Conservation (phyloP, 2,797 vertebrate species). For the Pipistrellus nathusii region DNA sequence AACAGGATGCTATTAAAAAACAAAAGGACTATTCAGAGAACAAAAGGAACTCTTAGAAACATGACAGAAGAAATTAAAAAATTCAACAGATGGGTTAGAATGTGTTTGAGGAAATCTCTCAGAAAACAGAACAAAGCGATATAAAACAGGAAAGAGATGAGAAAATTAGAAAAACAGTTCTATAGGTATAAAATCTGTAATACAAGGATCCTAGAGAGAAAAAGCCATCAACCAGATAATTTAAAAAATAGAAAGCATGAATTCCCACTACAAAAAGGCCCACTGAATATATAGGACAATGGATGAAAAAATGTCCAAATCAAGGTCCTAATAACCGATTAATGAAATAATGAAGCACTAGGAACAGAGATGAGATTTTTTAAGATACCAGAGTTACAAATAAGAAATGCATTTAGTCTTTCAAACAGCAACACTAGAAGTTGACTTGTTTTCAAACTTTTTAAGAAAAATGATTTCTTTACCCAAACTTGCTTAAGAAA, state of each 20-base stretch:
- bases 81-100: conserved; percentile 19
- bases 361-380: conserved; percentile 49
- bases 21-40: conserved; percentile 21
- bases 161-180: conserved; percentile 8
- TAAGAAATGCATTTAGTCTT: neutral
- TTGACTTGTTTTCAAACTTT: conserved; percentile 4
- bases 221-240: conserved; percentile 23
- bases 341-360: conserved; percentile 33
- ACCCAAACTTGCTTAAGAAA: conserved; percentile 33
- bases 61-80: conserved; percentile 47
- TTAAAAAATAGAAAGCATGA: neutral
- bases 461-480: conserved; percentile 34
- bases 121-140: conserved; percentile 46
- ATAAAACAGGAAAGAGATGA: neutral
- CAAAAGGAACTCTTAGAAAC: conserved; percentile 57
- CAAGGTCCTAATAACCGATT: neutral
- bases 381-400: conserved; percentile 12
- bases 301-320: conserved; percentile 6
- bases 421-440: conserved; percentile 16
- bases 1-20: conserved; percentile 28
- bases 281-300: neutral
- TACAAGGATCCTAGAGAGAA: conserved; percentile 5
- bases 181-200: neutral
- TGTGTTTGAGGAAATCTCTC: neutral
- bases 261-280: neutral